These are phyloP conservation scores for Diarsia rubi DNA, from an alignment of 2,888 invertebrate species.

Conservation along the genomic window DNA sequence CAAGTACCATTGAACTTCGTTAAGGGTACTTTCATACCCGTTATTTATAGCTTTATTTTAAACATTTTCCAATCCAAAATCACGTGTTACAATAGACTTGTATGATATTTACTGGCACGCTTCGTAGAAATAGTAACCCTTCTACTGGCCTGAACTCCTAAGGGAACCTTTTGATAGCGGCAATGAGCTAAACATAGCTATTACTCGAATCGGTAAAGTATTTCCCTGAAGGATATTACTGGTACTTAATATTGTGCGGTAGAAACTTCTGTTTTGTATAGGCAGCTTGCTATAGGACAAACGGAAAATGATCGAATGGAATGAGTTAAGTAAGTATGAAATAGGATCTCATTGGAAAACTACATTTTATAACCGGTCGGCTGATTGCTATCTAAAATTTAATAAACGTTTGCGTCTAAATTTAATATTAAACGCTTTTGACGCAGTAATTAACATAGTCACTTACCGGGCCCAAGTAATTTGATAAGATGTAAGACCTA, in stretches of 20 bases:
- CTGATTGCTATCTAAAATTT: not conserved
- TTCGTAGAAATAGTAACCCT: slow-evolving; percentile 22
- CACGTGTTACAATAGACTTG: not conserved
- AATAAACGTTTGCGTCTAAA: not conserved
- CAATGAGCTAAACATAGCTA: slow-evolving; percentile 47
- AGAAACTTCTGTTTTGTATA: slow-evolving; percentile 18
- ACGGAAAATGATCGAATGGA: not conserved
- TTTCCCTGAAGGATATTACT: slow-evolving; percentile 43
- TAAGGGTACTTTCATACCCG: too few relatives aligned
- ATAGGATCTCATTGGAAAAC: not conserved
- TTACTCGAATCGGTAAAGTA: slow-evolving; percentile 46
- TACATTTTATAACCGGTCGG: not conserved
- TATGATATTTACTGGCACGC: slow-evolving; percentile 24
- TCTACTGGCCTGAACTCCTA: slow-evolving; percentile 6
- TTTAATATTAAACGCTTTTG: not conserved
- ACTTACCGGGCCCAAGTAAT: not conserved
- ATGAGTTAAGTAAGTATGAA: too few relatives aligned
- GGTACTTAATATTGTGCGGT: not conserved
- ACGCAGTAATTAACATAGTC: not conserved
- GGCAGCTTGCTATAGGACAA: not conserved
- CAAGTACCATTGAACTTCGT: too few relatives aligned
- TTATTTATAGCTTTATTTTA: not conserved
- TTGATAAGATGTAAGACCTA: not conserved
- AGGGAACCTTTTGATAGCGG: slow-evolving; percentile 45
- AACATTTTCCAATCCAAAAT: not conserved